A percentile compares a stretch with the other conserved stretches of the same genome.
Conservation (phyloP, 1,140 invertebrate genomes). For the Drosophila navojoa region DNA sequence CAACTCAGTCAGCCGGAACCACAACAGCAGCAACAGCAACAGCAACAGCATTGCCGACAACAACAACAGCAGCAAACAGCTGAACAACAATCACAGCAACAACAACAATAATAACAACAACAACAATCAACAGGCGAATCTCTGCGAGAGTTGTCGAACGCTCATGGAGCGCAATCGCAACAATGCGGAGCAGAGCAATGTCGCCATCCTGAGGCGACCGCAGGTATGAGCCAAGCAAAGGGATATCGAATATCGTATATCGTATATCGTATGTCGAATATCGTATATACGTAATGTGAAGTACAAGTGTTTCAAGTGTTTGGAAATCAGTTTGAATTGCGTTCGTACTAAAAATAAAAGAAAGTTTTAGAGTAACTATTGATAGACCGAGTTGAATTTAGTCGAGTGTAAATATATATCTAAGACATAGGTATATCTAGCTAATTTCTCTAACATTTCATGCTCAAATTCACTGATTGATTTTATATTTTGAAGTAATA, state of each 20-base stretch:
- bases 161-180: constrained; percentile 72
- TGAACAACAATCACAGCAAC: constrained; percentile 30
- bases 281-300: too few relatives aligned
- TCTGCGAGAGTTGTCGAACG: constrained; percentile 73
- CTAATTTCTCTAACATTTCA: too few relatives aligned
- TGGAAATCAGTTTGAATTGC: too few relatives aligned
- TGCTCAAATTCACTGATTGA: too few relatives aligned
- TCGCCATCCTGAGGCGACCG: constrained; percentile 51
- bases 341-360: too few relatives aligned
- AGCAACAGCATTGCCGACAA: constrained; percentile 30
- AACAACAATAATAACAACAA: constrained; percentile 25
- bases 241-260: not conserved
- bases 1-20: constrained; percentile 51
- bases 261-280: not conserved
- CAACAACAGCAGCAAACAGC: constrained; percentile 45
- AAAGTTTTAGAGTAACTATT: too few relatives aligned
- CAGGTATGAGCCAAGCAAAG: constrained; percentile 48
- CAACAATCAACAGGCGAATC: constrained; percentile 51
- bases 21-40: constrained; percentile 35
- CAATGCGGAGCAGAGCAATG: constrained; percentile 63
- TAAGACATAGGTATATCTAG: too few relatives aligned
- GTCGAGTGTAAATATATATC: too few relatives aligned
- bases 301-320: too few relatives aligned
- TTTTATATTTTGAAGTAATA: too few relatives aligned
- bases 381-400: too few relatives aligned